Percentiles rank a stretch among this genome's conserved stretches.
Evolutionary conservation across 1,140 invertebrate genomes (phyloP).

Genomic region (Linepithema humile): DNA sequence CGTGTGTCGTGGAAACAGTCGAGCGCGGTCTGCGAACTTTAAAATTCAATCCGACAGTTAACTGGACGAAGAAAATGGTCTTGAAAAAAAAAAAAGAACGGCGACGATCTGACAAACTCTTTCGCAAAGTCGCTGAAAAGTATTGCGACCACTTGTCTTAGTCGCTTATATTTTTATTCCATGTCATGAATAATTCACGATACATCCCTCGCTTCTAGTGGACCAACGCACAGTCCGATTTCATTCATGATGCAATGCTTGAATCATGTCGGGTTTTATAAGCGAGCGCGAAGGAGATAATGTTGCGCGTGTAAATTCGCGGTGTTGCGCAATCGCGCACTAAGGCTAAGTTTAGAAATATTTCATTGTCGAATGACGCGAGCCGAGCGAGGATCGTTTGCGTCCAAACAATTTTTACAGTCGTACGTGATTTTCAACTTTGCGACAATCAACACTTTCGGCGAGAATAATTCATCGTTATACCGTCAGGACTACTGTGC

Average conservation of each 20-base stretch:
- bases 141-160: slow-evolving; percentile 25
- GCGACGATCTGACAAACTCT: background rate
- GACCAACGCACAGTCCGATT: slow-evolving; percentile 52
- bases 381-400: background rate
- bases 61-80: background rate
- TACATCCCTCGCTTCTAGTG: slow-evolving; percentile 56
- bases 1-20: too few relatives aligned
- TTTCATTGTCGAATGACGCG: background rate
- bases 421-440: background rate
- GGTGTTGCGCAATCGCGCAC: slow-evolving; percentile 33
- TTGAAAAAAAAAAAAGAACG: background rate
- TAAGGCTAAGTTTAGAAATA: background rate
- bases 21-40: background rate
- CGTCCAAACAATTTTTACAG: background rate
- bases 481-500: background rate
- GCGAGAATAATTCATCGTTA: background rate
- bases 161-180: slow-evolving; percentile 48
- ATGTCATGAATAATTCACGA: slow-evolving; percentile 55
- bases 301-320: slow-evolving; percentile 34
- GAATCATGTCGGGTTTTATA: slow-evolving; percentile 55
- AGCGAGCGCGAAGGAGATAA: slow-evolving; percentile 44
- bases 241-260: slow-evolving; percentile 60
- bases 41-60: background rate
- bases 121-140: slow-evolving; percentile 1
- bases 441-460: background rate